Conservation (phyloP, 2,797 vertebrate genomes). For the Psittacula derbiana region DNA sequence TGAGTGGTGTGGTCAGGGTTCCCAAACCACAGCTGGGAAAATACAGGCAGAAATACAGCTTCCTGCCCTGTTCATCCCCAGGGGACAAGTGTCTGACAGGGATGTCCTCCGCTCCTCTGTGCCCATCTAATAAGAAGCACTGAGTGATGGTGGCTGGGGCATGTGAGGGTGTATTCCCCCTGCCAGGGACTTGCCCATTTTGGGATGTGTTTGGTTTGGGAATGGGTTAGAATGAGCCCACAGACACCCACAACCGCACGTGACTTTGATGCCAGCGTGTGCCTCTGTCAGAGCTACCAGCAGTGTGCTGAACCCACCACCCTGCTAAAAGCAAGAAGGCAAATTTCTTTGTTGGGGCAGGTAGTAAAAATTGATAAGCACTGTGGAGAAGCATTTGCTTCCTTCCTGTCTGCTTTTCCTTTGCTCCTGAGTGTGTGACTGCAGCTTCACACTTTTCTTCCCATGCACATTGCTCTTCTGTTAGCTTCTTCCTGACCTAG, state of each 20-base stretch:
- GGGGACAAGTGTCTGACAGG: not conserved
- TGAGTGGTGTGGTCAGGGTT: not conserved
- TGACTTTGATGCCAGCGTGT: not conserved
- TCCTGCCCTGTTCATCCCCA: not conserved
- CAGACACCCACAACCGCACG: rapidly evolving
- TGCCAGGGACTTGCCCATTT: not conserved
- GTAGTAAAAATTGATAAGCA: not conserved
- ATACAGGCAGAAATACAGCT: not conserved
- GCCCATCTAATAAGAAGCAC: not conserved
- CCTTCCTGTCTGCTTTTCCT: not conserved
- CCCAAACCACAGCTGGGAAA: not conserved
- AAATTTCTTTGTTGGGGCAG: not conserved
- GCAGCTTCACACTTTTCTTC: not conserved
- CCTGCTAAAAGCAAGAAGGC: not conserved
- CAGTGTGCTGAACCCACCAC: not conserved
- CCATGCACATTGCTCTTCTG: not conserved
- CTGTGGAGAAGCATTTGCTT: not conserved
- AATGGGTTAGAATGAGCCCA: not conserved
- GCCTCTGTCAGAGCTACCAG: not conserved
- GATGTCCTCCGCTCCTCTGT: not conserved
- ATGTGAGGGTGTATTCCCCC: rapidly evolving
- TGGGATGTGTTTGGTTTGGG: not conserved
- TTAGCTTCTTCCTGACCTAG: not conserved
- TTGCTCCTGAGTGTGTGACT: not conserved
- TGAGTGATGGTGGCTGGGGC: rapidly evolving